Percentiles rank a stretch among this genome's conserved stretches.
Conservation (phyloP, 2,113 vertebrate species). For the Ardeotis arabs region DNA sequence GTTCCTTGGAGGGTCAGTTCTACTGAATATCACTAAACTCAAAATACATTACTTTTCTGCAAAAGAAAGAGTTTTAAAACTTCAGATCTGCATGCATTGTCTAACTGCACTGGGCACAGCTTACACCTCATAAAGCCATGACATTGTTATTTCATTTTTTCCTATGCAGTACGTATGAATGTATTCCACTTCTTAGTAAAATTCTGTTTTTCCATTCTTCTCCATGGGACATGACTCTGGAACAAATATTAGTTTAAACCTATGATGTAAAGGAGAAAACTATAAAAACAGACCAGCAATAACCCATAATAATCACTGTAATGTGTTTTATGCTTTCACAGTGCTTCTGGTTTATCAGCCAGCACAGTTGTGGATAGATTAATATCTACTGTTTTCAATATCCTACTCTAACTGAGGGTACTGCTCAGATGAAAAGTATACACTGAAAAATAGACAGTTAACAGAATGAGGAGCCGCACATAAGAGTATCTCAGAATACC, state of each 20-base stretch:
- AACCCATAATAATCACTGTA: not conserved
- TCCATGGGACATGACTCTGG: not conserved
- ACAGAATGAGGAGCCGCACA: not conserved
- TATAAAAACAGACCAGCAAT: not conserved
- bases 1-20: conserved; percentile 14
- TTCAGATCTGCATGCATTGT: not conserved
- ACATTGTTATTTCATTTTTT: conserved; percentile 20
- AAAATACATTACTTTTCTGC: not conserved
- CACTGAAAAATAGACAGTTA: not conserved
- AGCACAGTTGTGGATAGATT: not conserved
- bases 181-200: conserved; percentile 16
- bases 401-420: not conserved
- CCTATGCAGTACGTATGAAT: not conserved
- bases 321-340: not conserved
- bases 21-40: not conserved
- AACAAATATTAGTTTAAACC: conserved; percentile 27
- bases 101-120: not conserved
- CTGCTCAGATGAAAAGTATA: not conserved
- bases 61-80: not conserved
- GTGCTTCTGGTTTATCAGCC: not conserved
- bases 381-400: not conserved
- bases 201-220: conserved; percentile 26
- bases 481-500: not conserved
- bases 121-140: conserved; percentile 36
- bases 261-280: not conserved